These are phyloP conservation scores for Coptodon bakossiorum DNA, from an alignment of 2,113 vertebrate genomes.

Conservation along the genomic window DNA sequence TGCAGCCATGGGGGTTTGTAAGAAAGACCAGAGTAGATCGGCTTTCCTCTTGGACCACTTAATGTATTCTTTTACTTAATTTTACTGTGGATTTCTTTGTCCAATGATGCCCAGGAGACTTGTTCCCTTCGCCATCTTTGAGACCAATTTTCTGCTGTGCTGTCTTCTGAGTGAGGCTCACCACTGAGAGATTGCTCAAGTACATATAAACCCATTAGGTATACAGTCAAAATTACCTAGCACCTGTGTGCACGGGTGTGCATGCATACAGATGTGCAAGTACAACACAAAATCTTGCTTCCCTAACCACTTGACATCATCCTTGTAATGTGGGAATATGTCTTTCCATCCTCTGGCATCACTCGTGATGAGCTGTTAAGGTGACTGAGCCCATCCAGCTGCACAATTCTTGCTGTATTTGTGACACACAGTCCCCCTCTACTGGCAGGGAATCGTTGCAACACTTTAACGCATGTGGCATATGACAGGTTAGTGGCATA, in stretches of 20 bases:
- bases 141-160: background rate
- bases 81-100: background rate
- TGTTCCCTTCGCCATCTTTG: background rate
- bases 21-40: background rate
- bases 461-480: background rate
- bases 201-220: background rate
- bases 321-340: conserved; percentile 16
- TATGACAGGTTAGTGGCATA: background rate
- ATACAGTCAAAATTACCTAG: background rate
- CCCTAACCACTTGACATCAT: background rate
- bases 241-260: background rate
- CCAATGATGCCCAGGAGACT: background rate
- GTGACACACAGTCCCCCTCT: conserved; percentile 41
- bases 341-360: conserved; percentile 4
- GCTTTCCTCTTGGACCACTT: background rate
- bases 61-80: background rate
- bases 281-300: background rate
- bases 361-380: conserved; percentile 5
- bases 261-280: background rate
- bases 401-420: background rate
- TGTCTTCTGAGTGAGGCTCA: background rate
- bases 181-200: background rate
- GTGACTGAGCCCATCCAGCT: background rate
- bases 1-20: background rate
- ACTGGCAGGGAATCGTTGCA: background rate